Base-by-base conservation (phyloP, 2,113 vertebrate genomes). In the Oceanites oceanicus region DNA sequence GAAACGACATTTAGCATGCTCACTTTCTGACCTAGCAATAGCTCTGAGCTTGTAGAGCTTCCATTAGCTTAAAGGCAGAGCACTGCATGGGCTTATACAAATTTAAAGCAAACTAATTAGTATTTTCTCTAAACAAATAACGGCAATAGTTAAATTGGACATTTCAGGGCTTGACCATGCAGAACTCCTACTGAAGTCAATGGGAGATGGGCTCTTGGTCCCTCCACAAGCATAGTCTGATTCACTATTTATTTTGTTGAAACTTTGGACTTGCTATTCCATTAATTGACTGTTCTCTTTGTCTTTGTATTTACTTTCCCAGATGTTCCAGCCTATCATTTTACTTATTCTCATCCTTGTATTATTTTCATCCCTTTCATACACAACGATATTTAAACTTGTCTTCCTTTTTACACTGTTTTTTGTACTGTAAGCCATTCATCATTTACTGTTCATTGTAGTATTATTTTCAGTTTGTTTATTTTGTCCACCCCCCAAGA, bases 281-380 rank as follows among this genome's bases (percentile, higher is more conserved):
- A 96, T 97, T 98, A 98, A 98, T 97, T 84, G 97, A 97, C 77
- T 94, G 66, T 98, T 98, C 74, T 98, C 95, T 98, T 95, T 96
- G 94, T 98, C 94, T 98, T 94, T 98, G 93, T 98, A 95, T 98
- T 98, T 98, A 98, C 96, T 95, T 98, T 98, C 98, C 97, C 97
- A 99, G 99, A 99, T 99, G 99, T 99, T 99, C 98, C 99, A 99
- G 98, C 99, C 99, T 98, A 99, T 99, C 98, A 99, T 99, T 99
- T 99, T 99, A 98, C 98, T 99, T 97, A 99, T 99, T 98, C 99
- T 99, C 98, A 99, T 99, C 96, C 99, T 99, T 95, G 99, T 99
- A 98, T 98, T 99, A 98, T 99, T 99, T 98, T 99, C 99, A 92
- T 99, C 99, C 76, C 99, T 99, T 97, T 99, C 99, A 90, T 99